Evolutionary conservation across 35 echinoderm and acorn worm species (phyloP).

Genomic region (Ptychodera flava): DNA sequence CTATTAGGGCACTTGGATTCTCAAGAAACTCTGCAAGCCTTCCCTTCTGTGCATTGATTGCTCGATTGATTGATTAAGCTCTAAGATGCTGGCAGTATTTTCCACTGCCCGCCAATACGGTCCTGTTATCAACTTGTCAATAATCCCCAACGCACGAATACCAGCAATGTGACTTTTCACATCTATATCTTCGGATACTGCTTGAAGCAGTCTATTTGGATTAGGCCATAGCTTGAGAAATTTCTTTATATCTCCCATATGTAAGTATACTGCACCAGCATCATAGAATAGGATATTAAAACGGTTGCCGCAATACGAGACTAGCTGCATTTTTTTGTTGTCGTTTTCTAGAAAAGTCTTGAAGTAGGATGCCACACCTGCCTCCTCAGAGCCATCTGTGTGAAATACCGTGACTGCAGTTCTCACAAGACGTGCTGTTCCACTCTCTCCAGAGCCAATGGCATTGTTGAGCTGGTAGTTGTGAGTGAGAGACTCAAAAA

Average conservation of each 20-base stretch:
- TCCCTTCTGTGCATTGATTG: too few species aligned
- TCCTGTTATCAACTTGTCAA: constrained; percentile 41
- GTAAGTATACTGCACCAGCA: constrained; percentile 25
- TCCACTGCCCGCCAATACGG: constrained; percentile 41
- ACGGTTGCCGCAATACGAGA: constrained; percentile 48
- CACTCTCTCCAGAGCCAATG: neutral
- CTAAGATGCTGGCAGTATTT: constrained; percentile 32
- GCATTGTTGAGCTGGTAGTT: neutral
- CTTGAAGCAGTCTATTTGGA: constrained; percentile 40
- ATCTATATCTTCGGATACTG: constrained; percentile 26
- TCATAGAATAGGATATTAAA: constrained; percentile 53
- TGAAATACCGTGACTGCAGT: neutral
- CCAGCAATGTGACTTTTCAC: constrained; percentile 28
- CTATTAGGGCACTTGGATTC: too few species aligned
- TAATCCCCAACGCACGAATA: constrained; percentile 28
- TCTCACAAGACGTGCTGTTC: neutral
- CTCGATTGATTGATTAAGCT: constrained; percentile 28
- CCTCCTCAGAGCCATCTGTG: neutral
- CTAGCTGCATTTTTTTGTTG: constrained; percentile 17
- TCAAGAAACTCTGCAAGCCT: too few species aligned
- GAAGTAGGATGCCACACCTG: neutral
- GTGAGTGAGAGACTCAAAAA: neutral
- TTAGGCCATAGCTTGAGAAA: constrained; percentile 40
- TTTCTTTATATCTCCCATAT: constrained; percentile 24
- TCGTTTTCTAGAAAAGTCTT: neutral